phyloP scores from a whole-genome alignment of 2,888 invertebrate genomes.

The Abrostola tripartita region DNA sequence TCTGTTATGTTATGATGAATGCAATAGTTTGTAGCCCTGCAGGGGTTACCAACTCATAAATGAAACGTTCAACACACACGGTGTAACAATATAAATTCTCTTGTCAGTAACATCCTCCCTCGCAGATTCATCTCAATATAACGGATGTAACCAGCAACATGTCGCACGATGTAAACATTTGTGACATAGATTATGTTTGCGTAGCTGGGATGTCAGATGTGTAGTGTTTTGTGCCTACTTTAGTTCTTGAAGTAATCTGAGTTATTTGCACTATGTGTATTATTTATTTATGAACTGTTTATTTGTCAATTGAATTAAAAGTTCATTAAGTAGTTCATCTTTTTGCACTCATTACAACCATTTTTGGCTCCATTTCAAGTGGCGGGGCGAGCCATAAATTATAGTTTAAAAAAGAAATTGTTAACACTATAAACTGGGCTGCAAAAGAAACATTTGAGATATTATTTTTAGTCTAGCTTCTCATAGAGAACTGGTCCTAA shows the following conservation, averaged over 20 bases:
- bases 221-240: constrained; percentile 33
- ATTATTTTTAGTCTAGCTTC: no score
- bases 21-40: no score
- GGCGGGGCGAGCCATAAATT: no score
- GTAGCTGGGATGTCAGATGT: constrained; percentile 20
- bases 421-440: no score
- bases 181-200: constrained; percentile 49
- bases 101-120: constrained; percentile 51
- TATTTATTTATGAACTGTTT: background rate
- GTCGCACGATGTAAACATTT: constrained; percentile 65
- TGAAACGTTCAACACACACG: constrained; percentile 25
- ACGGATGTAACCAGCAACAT: constrained; percentile 45
- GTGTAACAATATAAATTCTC: constrained; percentile 35
- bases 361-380: background rate
- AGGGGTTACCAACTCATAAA: background rate
- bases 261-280: background rate
- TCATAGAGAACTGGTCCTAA: no score
- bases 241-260: background rate
- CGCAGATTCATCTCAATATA: constrained; percentile 74
- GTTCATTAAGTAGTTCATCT: no score
- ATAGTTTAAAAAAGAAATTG: no score
- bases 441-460: no score
- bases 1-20: no score
- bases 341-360: background rate
- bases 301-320: no score